phyloP scores from a whole-genome alignment of 2,113 vertebrate genomes.

The Rhinoderma darwinii region DNA sequence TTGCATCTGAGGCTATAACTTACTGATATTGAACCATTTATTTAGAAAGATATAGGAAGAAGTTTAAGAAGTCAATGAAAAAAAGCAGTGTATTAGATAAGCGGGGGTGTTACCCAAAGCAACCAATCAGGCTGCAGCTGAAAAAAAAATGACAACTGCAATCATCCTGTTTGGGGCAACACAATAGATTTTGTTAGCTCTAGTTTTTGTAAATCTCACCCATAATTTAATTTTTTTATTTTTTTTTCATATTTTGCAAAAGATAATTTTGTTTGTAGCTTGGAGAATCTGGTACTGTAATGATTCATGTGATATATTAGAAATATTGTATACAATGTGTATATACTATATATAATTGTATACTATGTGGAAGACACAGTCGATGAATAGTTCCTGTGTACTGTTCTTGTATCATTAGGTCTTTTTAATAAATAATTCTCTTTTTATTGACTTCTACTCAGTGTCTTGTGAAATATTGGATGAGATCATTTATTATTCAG shows the following conservation, averaged over 20 bases:
- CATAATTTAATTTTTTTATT: background rate
- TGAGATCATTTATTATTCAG: conserved; percentile 47
- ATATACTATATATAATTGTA: conserved; percentile 78
- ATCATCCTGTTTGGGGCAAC: background rate
- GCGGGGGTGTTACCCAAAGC: background rate
- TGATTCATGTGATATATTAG: conserved; percentile 69
- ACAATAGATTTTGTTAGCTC: background rate
- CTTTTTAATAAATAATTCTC: conserved; percentile 84
- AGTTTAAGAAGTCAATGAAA: no score
- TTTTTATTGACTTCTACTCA: conserved; percentile 83
- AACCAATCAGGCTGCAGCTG: background rate
- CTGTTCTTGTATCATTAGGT: conserved; percentile 82
- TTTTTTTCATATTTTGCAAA: background rate
- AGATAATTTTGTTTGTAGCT: conserved; percentile 64
- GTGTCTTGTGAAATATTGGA: conserved; percentile 72
- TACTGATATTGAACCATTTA: background rate
- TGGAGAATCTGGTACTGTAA: conserved; percentile 68
- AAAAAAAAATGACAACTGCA: background rate
- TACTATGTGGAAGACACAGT: conserved; percentile 77
- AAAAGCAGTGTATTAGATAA: background rate
- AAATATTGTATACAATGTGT: conserved; percentile 77
- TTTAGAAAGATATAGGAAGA: background rate
- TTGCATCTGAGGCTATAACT: background rate
- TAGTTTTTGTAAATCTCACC: background rate
- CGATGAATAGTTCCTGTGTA: conserved; percentile 79